Conservation (phyloP, 1,140 invertebrate genomes). For the Steinernema khuongi region DNA sequence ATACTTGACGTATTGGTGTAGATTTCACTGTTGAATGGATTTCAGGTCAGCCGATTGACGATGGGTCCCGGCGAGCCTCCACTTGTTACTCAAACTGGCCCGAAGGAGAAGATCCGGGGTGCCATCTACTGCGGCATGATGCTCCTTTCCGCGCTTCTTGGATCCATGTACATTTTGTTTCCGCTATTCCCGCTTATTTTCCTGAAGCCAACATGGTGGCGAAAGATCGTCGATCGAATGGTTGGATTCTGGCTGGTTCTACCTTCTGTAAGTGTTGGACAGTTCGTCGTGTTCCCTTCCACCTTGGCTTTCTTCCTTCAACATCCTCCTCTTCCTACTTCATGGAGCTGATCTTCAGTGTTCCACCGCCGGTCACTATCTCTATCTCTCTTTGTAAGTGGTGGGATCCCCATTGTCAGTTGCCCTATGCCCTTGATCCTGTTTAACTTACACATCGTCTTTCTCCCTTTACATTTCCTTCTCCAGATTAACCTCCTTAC, state of each 20-base stretch:
- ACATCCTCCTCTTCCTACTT: too few relatives aligned
- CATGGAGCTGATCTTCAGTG: too few relatives aligned
- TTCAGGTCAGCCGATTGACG: slow-evolving; percentile 24
- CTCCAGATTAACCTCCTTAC: too few relatives aligned
- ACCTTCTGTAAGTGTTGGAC: slow-evolving; percentile 46
- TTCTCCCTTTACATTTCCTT: too few relatives aligned
- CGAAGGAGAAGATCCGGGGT: slow-evolving; percentile 35
- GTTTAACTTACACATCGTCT: too few relatives aligned
- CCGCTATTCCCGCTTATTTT: slow-evolving; percentile 49
- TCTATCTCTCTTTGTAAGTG: too few relatives aligned
- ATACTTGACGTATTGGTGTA: not conserved
- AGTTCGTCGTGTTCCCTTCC: too few relatives aligned
- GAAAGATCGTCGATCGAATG: slow-evolving; percentile 48
- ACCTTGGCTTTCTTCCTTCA: too few relatives aligned
- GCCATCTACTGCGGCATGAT: slow-evolving; percentile 42
- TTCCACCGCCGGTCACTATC: too few relatives aligned
- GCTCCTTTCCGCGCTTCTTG: slow-evolving; percentile 53
- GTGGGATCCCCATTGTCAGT: too few relatives aligned
- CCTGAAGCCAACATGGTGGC: slow-evolving; percentile 43
- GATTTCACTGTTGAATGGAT: not conserved
- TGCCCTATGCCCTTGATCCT: too few relatives aligned
- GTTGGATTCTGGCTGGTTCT: slow-evolving; percentile 55
- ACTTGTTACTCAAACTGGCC: slow-evolving; percentile 31
- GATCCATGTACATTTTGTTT: slow-evolving; percentile 45
- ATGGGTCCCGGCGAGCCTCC: slow-evolving; percentile 42